Evolutionary conservation across 2,113 vertebrate species (phyloP).

Genomic region (Heloderma charlesbogerti): DNA sequence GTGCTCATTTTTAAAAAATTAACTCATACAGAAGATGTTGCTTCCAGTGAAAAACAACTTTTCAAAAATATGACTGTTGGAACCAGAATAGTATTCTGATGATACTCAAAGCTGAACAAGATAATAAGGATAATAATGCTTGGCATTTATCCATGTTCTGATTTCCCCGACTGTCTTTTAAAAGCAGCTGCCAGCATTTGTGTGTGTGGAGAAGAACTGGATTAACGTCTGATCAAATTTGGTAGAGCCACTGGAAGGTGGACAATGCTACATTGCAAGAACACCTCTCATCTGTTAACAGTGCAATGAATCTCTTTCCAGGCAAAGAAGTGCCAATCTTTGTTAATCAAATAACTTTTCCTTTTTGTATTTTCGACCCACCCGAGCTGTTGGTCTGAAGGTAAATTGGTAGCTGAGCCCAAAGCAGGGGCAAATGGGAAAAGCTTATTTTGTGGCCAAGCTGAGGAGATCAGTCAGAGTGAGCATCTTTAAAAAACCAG

Average conservation of each 20-base stretch:
- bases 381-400: too few species aligned
- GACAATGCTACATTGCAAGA: not conserved
- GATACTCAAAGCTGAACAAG: not conserved
- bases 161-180: not conserved
- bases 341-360: not conserved
- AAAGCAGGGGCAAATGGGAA: too few species aligned
- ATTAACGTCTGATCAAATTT: not conserved
- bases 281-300: not conserved
- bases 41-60: not conserved
- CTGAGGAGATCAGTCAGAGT: too few species aligned
- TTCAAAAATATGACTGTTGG: not conserved
- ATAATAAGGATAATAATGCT: not conserved
- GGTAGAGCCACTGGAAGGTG: not conserved
- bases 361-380: not conserved
- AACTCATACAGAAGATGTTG: not conserved
- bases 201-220: too few species aligned
- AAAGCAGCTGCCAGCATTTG: not conserved
- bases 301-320: not conserved
- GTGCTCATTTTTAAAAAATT: not conserved
- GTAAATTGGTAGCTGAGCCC: too few species aligned
- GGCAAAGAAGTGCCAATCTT: not conserved
- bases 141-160: not conserved
- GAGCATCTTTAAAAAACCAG: too few species aligned
- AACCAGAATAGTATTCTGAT: not conserved
- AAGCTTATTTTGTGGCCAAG: too few species aligned